A percentile compares a stretch with the other conserved stretches of the same genome.
These are phyloP conservation scores for Aulostomus chinensis DNA, from an alignment of 2,797 vertebrate genomes.

Conservation along the genomic window DNA sequence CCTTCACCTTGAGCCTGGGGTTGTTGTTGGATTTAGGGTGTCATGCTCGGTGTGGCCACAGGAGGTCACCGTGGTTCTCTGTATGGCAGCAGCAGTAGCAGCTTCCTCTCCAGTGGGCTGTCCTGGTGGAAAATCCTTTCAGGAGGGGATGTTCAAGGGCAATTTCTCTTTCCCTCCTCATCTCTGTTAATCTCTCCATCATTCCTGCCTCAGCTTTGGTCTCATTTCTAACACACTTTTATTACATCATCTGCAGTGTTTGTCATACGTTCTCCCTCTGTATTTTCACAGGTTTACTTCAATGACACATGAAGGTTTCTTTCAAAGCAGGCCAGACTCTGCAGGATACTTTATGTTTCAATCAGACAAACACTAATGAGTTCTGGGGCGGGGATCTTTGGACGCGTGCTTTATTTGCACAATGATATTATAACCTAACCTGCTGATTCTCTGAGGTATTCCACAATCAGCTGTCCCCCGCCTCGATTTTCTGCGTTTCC, in stretches of 20 bases:
- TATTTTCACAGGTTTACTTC: conserved; percentile 1
- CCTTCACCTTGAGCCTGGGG: conserved; percentile 74
- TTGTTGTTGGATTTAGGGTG: conserved; percentile 35
- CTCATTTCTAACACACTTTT: neutral
- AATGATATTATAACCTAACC: too few relatives aligned
- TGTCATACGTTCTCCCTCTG: too few relatives aligned
- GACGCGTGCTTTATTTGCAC: too few relatives aligned
- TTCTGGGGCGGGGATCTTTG: too few relatives aligned
- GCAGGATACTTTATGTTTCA: too few relatives aligned
- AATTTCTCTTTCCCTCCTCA: conserved; percentile 25
- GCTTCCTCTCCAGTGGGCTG: conserved; percentile 33
- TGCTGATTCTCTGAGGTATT: too few relatives aligned
- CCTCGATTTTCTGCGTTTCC: too few relatives aligned
- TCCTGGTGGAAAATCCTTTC: conserved; percentile 55
- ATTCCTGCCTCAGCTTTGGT: neutral
- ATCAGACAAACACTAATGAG: too few relatives aligned
- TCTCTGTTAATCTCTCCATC: neutral
- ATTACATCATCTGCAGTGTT: neutral
- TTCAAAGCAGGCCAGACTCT: too few relatives aligned
- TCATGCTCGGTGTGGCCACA: conserved; percentile 50
- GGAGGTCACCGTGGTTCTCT: conserved; percentile 51
- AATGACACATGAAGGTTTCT: conserved; percentile 9
- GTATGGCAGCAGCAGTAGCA: conserved; percentile 19
- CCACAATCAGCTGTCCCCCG: too few relatives aligned
- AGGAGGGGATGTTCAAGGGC: conserved; percentile 62